A percentile compares a stretch with the other conserved stretches of the same genome.
Conservation (phyloP, 2,113 vertebrate genomes). For the Chloroceryle aenea region DNA sequence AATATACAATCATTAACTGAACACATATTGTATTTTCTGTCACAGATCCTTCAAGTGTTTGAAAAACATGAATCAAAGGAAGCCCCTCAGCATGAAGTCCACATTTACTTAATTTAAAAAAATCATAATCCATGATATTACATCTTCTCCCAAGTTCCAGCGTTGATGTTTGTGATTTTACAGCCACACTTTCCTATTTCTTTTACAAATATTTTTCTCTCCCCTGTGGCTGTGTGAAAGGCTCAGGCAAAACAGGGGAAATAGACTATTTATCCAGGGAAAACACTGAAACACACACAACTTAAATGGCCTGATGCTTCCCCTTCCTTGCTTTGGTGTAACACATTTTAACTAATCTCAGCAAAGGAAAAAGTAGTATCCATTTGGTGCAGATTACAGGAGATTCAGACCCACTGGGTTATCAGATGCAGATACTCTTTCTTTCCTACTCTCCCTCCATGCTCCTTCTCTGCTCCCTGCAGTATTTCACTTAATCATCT, state of each 20-base stretch:
- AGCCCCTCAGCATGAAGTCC: neutral
- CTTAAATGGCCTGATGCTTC: neutral
- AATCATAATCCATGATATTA: neutral
- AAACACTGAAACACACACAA: conserved; percentile 5
- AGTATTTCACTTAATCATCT: neutral
- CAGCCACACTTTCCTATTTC: conserved; percentile 2
- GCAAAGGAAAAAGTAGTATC: neutral
- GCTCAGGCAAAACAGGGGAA: neutral
- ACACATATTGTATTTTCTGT: neutral
- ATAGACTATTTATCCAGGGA: neutral
- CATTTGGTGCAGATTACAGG: neutral
- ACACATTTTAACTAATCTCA: neutral
- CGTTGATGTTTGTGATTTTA: conserved; percentile 43
- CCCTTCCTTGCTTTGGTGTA: neutral
- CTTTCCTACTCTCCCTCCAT: neutral
- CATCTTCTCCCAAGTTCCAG: neutral
- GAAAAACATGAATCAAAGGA: neutral
- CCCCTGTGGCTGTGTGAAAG: neutral
- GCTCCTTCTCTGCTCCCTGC: neutral
- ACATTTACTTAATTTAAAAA: neutral
- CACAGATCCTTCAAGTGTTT: neutral
- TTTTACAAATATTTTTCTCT: conserved; percentile 45
- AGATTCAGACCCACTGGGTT: neutral
- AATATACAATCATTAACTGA: neutral
- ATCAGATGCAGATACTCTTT: neutral